Percentiles rank a stretch among this genome's conserved stretches.
Conservation (phyloP, 2,888 invertebrate species). For the Rhogogaster chlorosoma region DNA sequence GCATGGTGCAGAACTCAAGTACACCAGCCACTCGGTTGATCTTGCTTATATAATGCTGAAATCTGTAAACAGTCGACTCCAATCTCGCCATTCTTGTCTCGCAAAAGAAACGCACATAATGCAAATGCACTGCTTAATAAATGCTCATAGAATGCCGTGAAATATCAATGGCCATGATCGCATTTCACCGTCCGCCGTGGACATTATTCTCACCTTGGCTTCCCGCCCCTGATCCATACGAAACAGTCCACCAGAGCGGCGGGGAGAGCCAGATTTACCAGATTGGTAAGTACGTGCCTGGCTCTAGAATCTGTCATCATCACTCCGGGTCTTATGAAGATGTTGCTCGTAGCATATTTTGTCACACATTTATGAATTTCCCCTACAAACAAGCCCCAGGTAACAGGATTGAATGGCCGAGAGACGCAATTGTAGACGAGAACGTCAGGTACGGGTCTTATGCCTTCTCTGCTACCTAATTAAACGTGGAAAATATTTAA, state of each 20-base stretch:
- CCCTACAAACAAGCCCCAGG: not conserved
- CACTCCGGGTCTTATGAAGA: not conserved
- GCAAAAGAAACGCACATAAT: no score
- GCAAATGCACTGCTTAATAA: no score
- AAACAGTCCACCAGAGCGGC: not conserved
- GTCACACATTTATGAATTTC: not conserved
- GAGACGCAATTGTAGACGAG: constrained; percentile 8
- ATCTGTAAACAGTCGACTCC: no score
- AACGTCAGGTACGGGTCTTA: not conserved
- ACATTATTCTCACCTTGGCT: not conserved
- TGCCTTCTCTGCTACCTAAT: not conserved
- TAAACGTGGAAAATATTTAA: no score
- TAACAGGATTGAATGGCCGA: not conserved
- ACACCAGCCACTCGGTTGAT: no score
- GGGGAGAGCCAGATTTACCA: not conserved
- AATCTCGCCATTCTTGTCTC: no score
- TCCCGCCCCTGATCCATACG: not conserved
- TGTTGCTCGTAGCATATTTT: not conserved
- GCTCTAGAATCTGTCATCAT: not conserved
- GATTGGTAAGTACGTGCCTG: not conserved
- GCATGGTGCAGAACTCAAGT: no score
- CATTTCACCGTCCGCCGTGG: no score
- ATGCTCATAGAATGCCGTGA: no score
- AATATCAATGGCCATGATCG: no score
- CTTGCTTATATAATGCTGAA: no score